Evolutionary conservation across 2,888 invertebrate genomes (phyloP).

Genomic region (Tipula confusa): DNA sequence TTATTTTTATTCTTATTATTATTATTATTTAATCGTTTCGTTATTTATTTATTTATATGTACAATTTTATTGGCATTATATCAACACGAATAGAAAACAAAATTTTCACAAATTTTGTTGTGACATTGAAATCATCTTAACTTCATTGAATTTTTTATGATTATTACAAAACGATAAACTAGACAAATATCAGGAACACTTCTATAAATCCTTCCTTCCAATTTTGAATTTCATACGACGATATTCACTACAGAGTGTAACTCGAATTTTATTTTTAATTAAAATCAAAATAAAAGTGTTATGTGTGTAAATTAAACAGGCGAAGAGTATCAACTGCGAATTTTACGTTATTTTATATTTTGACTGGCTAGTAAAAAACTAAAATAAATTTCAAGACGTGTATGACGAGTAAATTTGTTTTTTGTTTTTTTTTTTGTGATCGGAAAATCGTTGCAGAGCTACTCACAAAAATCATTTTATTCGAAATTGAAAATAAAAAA

Average conservation of each 20-base stretch:
- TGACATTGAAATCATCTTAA: conserved; percentile 16
- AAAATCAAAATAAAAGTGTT: not conserved
- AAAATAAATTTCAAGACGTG: not conserved
- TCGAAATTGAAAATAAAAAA: not conserved
- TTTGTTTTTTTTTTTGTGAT: not conserved
- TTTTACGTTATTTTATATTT: not conserved
- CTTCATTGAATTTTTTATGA: not conserved
- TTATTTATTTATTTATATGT: not conserved
- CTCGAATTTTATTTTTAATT: not conserved
- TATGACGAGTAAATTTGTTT: not conserved
- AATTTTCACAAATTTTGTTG: not conserved
- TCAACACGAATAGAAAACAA: not conserved
- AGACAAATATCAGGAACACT: no score
- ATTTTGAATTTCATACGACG: not conserved
- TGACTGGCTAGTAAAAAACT: not conserved
- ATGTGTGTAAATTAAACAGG: not conserved
- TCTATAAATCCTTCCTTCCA: not conserved
- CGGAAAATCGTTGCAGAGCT: not conserved
- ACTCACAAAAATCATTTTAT: not conserved
- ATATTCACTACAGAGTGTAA: not conserved
- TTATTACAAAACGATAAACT: not conserved
- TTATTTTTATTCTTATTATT: not conserved
- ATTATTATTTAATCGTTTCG: not conserved
- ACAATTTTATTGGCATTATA: not conserved
- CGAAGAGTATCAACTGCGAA: not conserved